Evolutionary conservation across 2,113 vertebrate species (phyloP).

Genomic region (Capricornis sumatraensis): DNA sequence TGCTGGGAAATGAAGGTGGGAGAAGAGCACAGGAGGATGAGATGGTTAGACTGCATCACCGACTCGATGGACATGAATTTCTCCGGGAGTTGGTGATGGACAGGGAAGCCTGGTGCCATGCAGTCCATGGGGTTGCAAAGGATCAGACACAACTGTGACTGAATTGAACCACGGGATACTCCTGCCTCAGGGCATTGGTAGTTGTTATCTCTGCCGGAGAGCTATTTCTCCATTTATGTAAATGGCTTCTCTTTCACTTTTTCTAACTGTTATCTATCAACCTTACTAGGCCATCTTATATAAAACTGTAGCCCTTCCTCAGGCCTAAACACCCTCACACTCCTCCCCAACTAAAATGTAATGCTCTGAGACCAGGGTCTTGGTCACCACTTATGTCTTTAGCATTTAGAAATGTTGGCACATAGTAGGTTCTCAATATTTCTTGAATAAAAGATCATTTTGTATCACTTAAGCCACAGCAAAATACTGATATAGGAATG

Average conservation of each 20-base stretch:
- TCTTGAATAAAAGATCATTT: neutral
- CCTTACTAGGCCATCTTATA: neutral
- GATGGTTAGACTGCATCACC: neutral
- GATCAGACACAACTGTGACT: fast-evolving
- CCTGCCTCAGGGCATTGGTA: neutral
- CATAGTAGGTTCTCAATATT: neutral
- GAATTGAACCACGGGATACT: neutral
- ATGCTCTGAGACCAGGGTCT: neutral
- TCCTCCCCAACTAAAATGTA: neutral
- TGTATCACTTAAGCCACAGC: neutral
- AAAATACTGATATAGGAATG: neutral
- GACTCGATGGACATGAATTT: neutral
- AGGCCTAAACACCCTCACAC: neutral
- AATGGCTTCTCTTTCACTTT: neutral
- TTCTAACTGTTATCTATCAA: neutral
- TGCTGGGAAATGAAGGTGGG: neutral
- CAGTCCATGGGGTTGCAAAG: neutral
- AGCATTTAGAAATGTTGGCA: neutral
- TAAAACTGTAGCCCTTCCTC: neutral
- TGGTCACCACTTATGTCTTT: neutral
- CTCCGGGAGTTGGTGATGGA: neutral
- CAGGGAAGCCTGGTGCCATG: neutral
- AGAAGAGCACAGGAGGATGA: neutral
- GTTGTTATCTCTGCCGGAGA: neutral
- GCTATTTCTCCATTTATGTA: neutral